Percentiles rank a stretch among this genome's conserved stretches.
Evolutionary conservation across 2,113 vertebrate genomes (phyloP).

Genomic region (Hippocampus comes): DNA sequence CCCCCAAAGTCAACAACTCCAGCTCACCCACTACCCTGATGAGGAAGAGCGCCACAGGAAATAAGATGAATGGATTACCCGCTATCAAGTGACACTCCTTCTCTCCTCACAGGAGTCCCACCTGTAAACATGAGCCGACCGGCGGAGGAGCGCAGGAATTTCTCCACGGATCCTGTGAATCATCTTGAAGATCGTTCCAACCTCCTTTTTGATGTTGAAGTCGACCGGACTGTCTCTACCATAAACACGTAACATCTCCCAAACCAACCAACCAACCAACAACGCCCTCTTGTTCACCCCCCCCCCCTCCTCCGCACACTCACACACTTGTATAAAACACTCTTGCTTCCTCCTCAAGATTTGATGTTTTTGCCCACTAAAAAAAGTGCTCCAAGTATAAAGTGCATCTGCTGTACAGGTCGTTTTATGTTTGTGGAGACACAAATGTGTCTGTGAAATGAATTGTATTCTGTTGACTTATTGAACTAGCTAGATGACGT

Average conservation of each 20-base stretch:
- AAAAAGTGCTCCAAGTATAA: constrained; percentile 54
- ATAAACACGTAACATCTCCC: constrained; percentile 48
- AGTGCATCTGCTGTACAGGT: constrained; percentile 73
- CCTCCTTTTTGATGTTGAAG: constrained; percentile 67
- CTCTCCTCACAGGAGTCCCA: constrained; percentile 38
- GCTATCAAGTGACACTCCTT: not conserved
- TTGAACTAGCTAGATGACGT: constrained; percentile 73
- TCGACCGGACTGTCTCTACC: constrained; percentile 72
- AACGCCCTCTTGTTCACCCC: constrained; percentile 3
- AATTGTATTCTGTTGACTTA: constrained; percentile 80
- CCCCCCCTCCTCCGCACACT: constrained; percentile 13
- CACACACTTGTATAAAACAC: constrained; percentile 37
- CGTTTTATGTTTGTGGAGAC: constrained; percentile 77
- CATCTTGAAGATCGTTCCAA: constrained; percentile 45
- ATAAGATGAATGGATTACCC: not conserved
- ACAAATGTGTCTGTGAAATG: constrained; percentile 74
- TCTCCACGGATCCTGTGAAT: constrained; percentile 66
- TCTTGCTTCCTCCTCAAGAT: constrained; percentile 61
- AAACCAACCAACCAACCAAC: constrained; percentile 2
- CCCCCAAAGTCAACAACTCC: no score
- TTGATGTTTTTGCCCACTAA: constrained; percentile 62
- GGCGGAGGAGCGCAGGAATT: constrained; percentile 41
- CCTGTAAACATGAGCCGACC: constrained; percentile 28
- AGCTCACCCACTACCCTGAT: not conserved
- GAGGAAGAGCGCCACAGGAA: not conserved